A percentile compares a stretch with the other conserved stretches of the same genome.
These are phyloP conservation scores for Euplexia lucipara DNA, from an alignment of 2,888 invertebrate genomes.

Conservation along the genomic window DNA sequence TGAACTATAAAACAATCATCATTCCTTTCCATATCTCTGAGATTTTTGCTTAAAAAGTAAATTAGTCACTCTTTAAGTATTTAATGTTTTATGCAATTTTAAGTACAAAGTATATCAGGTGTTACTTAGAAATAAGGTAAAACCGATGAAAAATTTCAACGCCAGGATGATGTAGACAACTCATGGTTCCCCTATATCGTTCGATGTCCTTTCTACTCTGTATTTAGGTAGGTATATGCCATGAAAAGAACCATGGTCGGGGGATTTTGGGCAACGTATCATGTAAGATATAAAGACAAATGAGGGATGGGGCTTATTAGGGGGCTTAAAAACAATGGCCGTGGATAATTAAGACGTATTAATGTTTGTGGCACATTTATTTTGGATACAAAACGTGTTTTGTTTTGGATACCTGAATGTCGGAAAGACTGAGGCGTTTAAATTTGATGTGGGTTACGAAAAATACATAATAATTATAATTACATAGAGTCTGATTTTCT, in stretches of 20 bases:
- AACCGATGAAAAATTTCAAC: no score
- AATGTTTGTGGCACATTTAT: conserved; percentile 26
- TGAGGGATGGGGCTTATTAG: conserved; percentile 14
- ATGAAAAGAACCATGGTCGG: conserved; percentile 31
- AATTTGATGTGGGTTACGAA: neutral
- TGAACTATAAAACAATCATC: no score
- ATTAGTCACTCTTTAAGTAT: no score
- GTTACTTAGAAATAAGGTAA: no score
- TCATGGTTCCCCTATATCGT: no score
- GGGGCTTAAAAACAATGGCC: conserved; percentile 39
- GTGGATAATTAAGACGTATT: conserved; percentile 42
- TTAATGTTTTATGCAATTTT: no score
- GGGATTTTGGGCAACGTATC: conserved; percentile 14
- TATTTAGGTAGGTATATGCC: conserved; percentile 6
- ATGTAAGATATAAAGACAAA: conserved; percentile 43
- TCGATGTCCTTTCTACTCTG: no score
- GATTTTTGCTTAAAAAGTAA: no score
- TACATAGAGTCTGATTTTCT: no score
- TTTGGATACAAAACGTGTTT: conserved; percentile 15
- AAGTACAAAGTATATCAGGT: no score
- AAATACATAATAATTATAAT: neutral
- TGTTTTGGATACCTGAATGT: conserved; percentile 7
- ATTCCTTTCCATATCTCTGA: no score
- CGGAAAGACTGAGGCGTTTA: neutral
- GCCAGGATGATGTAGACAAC: no score